Evolutionary conservation across 2,113 vertebrate species (phyloP).

Genomic region (Choloepus hoffmanni): DNA sequence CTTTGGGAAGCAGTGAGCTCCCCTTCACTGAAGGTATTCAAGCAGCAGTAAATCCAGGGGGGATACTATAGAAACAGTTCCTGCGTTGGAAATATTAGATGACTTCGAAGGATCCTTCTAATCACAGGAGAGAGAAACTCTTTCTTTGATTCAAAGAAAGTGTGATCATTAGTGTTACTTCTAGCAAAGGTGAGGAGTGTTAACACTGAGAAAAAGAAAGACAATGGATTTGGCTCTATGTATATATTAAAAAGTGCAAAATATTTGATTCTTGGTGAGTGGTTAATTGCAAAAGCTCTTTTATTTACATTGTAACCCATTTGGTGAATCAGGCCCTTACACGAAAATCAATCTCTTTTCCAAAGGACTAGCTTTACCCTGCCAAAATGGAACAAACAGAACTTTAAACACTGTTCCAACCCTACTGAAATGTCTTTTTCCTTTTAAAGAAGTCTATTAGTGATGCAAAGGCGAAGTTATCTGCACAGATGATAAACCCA

Average conservation of each 20-base stretch:
- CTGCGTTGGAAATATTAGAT: slow-evolving; percentile 30
- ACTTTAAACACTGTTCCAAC: slow-evolving; percentile 45
- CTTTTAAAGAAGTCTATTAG: slow-evolving; percentile 76
- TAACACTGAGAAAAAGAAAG: background rate
- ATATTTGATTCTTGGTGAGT: slow-evolving; percentile 49
- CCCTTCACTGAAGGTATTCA: background rate
- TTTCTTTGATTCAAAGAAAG: slow-evolving; percentile 62
- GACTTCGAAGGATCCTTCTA: slow-evolving; percentile 54
- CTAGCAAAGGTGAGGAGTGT: slow-evolving; percentile 35
- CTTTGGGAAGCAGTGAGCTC: background rate
- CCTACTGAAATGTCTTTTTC: slow-evolving; percentile 48
- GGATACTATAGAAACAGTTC: background rate
- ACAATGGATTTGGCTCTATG: background rate
- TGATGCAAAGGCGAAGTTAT: slow-evolving; percentile 70
- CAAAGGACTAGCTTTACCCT: background rate
- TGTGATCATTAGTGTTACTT: slow-evolving; percentile 47
- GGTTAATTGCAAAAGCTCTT: slow-evolving; percentile 59
- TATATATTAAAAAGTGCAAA: slow-evolving; percentile 27
- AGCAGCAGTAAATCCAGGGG: slow-evolving; percentile 3
- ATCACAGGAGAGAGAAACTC: slow-evolving; percentile 32
- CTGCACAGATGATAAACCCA: slow-evolving; percentile 67
- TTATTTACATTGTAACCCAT: slow-evolving; percentile 59
- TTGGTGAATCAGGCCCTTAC: slow-evolving; percentile 32
- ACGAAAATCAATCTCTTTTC: slow-evolving; percentile 41
- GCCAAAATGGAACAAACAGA: slow-evolving; percentile 67